These are phyloP conservation scores for Colistium nudipinnis DNA, from an alignment of 2,113 vertebrate genomes.

Conservation along the genomic window DNA sequence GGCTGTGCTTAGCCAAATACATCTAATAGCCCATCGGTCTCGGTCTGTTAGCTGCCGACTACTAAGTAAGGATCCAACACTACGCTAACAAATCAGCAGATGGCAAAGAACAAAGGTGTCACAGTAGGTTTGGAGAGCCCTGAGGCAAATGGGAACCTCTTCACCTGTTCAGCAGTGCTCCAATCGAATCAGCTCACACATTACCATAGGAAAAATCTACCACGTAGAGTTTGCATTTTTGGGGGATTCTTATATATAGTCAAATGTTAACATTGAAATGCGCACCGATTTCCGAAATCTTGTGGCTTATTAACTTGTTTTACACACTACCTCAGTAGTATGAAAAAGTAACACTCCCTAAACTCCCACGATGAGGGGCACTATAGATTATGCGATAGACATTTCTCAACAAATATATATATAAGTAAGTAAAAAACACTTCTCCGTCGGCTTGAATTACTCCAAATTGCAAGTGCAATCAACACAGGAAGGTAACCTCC, in stretches of 20 bases:
- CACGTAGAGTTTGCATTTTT: background rate
- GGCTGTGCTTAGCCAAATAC: conserved; percentile 49
- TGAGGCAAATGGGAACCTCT: background rate
- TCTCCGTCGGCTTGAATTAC: conserved; percentile 7
- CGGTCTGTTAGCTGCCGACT: conserved; percentile 10
- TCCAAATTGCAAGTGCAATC: conserved; percentile 4
- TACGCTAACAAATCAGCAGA: conserved; percentile 1
- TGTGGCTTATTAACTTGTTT: no score
- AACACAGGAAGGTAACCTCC: background rate
- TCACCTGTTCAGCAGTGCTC: conserved; percentile 2
- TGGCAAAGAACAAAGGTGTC: background rate
- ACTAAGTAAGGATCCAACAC: conserved; percentile 17
- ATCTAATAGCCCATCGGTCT: conserved; percentile 54
- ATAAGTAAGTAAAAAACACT: conserved; percentile 5
- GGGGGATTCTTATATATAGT: no score
- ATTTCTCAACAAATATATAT: conserved; percentile 4
- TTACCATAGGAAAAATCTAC: background rate
- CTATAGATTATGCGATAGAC: background rate
- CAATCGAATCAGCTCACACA: conserved; percentile 1
- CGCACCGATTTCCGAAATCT: no score
- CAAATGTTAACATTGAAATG: no score
- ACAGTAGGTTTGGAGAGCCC: conserved; percentile 8
- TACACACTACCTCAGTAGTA: no score
- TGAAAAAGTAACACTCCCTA: no score
- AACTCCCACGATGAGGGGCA: no score